Conservation (phyloP, 2,888 invertebrate genomes). For the Lasioglossum morio region DNA sequence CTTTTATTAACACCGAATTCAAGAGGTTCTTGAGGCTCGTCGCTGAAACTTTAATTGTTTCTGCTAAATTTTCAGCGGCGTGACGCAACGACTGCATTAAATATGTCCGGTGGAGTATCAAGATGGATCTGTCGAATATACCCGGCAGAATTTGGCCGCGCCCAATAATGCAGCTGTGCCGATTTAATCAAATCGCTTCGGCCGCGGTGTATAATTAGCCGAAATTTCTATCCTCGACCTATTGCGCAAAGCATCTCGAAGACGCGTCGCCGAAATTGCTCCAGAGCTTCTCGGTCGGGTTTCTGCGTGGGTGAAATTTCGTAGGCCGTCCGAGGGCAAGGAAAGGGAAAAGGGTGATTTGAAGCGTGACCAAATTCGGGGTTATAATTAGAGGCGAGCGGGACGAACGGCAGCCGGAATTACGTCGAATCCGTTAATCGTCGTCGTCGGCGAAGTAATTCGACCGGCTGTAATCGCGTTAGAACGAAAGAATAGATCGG, state of each 20-base stretch:
- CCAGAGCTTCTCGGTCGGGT: constrained; percentile 5
- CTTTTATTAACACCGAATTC: neutral
- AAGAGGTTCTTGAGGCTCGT: neutral
- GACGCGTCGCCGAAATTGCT: constrained; percentile 15
- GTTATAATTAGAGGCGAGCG: constrained; percentile 42
- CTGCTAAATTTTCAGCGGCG: neutral
- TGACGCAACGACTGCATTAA: neutral
- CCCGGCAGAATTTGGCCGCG: constrained; percentile 25
- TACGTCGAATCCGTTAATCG: constrained; percentile 13
- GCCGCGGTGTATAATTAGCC: constrained; percentile 56
- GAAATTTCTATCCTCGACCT: constrained; percentile 38
- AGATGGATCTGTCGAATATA: neutral
- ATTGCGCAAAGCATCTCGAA: constrained; percentile 38
- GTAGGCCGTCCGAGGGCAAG: neutral
- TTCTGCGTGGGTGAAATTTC: constrained; percentile 26
- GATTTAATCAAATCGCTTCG: constrained; percentile 61
- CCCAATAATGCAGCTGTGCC: constrained; percentile 51
- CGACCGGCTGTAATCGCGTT: neutral
- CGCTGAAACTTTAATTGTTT: neutral
- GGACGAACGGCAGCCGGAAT: constrained; percentile 20
- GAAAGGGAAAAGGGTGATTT: constrained; percentile 17
- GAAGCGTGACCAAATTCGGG: constrained; percentile 35
- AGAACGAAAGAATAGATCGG: constrained; percentile 10
- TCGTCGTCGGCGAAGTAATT: neutral
- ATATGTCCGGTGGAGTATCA: neutral